phyloP scores from a whole-genome alignment of 2,113 vertebrate genomes.

The Polypterus bichir region DNA sequence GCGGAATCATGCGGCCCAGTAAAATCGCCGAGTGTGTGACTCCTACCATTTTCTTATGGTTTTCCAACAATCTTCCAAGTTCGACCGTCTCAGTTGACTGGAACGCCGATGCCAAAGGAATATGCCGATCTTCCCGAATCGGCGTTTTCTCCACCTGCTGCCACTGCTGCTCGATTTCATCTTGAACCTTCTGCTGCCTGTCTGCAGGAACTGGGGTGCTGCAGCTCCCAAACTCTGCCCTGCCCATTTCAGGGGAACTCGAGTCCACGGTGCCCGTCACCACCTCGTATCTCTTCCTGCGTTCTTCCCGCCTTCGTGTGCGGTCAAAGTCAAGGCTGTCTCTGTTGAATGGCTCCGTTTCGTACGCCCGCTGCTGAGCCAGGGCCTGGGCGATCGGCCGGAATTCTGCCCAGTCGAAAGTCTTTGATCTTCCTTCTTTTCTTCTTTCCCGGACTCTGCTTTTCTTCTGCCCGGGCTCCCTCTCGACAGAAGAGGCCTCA shows the following conservation, averaged over 20 bases:
- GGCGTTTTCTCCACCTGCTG: constrained; percentile 61
- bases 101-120: constrained; percentile 35
- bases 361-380: constrained; percentile 52
- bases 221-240: constrained; percentile 28
- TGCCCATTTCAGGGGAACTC: background rate
- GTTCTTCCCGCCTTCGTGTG: constrained; percentile 45
- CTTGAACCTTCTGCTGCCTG: constrained; percentile 49
- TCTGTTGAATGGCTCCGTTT: constrained; percentile 36
- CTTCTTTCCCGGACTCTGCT: constrained; percentile 51
- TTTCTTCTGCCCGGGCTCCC: constrained; percentile 35
- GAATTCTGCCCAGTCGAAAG: constrained; percentile 66
- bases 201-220: constrained; percentile 21
- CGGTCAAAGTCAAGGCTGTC: constrained; percentile 41
- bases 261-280: constrained; percentile 27
- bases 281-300: constrained; percentile 46
- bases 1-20: too few species aligned
- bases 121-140: constrained; percentile 51
- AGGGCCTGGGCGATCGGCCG: constrained; percentile 58
- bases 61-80: constrained; percentile 51
- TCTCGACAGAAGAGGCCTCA: constrained; percentile 44
- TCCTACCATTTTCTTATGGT: constrained; percentile 52
- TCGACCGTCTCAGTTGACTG: constrained; percentile 35
- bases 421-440: constrained; percentile 57
- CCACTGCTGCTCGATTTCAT: constrained; percentile 63
- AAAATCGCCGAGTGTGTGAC: too few species aligned